Conservation (phyloP, 1,140 invertebrate genomes). For the Spodoptera frugiperda region DNA sequence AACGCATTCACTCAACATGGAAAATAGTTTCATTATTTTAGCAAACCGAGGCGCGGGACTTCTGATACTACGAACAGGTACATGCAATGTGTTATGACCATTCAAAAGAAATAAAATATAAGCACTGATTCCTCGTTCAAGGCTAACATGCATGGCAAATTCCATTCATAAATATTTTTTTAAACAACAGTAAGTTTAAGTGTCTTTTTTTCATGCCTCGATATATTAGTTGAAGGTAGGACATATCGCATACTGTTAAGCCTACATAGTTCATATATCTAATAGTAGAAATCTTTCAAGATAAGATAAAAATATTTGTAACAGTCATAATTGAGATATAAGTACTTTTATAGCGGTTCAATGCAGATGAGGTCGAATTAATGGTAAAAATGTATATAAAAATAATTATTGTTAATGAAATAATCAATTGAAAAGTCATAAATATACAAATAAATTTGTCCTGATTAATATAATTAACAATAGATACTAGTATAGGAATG, state of each 20-base stretch:
- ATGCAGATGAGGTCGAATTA: background rate
- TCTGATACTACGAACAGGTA: slow-evolving; percentile 61
- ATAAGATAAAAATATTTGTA: slow-evolving; percentile 16
- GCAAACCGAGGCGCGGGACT: slow-evolving; percentile 44
- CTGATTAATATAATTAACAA: background rate
- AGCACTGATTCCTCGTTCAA: slow-evolving; percentile 59
- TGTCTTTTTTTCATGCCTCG: slow-evolving; percentile 20
- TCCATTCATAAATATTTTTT: slow-evolving; percentile 15
- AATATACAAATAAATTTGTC: background rate
- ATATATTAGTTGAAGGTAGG: background rate
- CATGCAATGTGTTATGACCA: slow-evolving; percentile 74
- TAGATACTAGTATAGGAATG: too few species aligned
- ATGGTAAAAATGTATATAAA: background rate
- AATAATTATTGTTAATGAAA: background rate
- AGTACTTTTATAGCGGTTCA: background rate
- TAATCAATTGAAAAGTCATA: too few species aligned
- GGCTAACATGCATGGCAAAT: slow-evolving; percentile 57
- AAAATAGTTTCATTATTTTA: background rate
- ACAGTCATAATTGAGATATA: background rate
- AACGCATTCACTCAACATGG: background rate
- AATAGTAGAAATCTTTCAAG: background rate
- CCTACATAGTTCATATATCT: background rate
- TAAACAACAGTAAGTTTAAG: background rate
- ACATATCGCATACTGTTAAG: background rate
- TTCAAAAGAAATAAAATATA: slow-evolving; percentile 67